Percentiles rank a stretch among this genome's conserved stretches.
These are phyloP conservation scores for Mesocentrotus franciscanus DNA, from an alignment of 53 echinoderm and acorn worm species.

Conservation along the genomic window DNA sequence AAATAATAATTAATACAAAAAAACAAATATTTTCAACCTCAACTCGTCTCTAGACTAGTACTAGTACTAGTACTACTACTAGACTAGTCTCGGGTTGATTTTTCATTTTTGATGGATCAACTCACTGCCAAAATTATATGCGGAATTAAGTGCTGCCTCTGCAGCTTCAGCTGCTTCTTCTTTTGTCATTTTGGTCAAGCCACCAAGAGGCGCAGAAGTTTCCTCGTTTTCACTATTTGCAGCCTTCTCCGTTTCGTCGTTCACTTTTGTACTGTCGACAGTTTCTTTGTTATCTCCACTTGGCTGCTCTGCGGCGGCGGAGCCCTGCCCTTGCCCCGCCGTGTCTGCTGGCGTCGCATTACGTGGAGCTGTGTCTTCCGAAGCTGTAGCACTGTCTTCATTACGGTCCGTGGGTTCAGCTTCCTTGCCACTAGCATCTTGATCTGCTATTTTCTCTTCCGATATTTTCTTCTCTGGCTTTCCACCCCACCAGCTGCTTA, in stretches of 20 bases:
- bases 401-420: background rate
- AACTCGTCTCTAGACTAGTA: too few species aligned
- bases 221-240: background rate
- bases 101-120: background rate
- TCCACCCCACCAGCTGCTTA: conserved; percentile 95
- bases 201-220: background rate
- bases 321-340: conserved; percentile 13
- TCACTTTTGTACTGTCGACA: background rate
- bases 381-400: background rate
- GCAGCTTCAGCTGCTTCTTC: conserved; percentile 69
- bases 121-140: conserved; percentile 94
- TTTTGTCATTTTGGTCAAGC: conserved; percentile 52
- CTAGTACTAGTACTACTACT: too few species aligned
- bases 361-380: background rate
- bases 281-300: conserved; percentile 36
- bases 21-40: too few species aligned
- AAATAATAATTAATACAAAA: too few species aligned
- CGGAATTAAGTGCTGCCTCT: conserved; percentile 83
- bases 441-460: conserved; percentile 43
- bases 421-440: background rate
- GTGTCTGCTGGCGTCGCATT: conserved; percentile 45
- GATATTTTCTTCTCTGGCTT: conserved; percentile 67
- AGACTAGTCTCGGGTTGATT: too few species aligned
- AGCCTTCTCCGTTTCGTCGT: background rate
- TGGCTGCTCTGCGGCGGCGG: background rate